Conservation (phyloP, 2,888 invertebrate species). For the Galerucella calmariensis region DNA sequence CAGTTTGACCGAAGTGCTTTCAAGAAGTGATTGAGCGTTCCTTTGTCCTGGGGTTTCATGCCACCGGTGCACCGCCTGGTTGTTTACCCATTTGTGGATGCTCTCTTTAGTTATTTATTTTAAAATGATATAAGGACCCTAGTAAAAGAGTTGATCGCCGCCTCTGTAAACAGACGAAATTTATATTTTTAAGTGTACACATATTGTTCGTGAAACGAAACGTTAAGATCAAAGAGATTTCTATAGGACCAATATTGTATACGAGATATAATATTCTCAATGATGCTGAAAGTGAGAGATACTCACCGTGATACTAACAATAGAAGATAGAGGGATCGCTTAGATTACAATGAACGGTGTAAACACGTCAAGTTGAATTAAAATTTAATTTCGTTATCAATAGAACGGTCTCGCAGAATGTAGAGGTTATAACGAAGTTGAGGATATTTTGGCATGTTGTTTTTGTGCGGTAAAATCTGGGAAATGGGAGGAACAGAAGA, state of each 20-base stretch:
- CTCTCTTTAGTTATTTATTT: no score
- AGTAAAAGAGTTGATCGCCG: not conserved
- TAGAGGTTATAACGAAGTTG: not conserved
- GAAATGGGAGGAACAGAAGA: no score
- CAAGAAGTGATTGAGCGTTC: no score
- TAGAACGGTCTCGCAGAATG: not conserved
- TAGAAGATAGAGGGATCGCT: slow-evolving; percentile 1
- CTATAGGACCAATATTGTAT: slow-evolving; percentile 15
- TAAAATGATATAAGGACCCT: no score
- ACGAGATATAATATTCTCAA: not conserved
- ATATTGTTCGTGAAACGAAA: not conserved
- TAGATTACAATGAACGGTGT: not conserved
- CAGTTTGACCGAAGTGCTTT: no score
- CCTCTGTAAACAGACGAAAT: not conserved
- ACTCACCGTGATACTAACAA: slow-evolving; percentile 1
- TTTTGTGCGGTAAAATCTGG: no score
- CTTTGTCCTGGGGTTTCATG: no score
- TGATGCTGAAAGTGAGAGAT: not conserved
- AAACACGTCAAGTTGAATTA: not conserved
- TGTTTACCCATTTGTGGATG: no score
- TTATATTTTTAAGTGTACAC: not conserved
- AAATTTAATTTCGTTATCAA: not conserved
- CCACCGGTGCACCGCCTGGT: no score
- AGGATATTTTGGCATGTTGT: no score
- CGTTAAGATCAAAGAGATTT: slow-evolving; percentile 22